Conservation (phyloP, 2,797 vertebrate genomes). For the Scolopax rusticola region DNA sequence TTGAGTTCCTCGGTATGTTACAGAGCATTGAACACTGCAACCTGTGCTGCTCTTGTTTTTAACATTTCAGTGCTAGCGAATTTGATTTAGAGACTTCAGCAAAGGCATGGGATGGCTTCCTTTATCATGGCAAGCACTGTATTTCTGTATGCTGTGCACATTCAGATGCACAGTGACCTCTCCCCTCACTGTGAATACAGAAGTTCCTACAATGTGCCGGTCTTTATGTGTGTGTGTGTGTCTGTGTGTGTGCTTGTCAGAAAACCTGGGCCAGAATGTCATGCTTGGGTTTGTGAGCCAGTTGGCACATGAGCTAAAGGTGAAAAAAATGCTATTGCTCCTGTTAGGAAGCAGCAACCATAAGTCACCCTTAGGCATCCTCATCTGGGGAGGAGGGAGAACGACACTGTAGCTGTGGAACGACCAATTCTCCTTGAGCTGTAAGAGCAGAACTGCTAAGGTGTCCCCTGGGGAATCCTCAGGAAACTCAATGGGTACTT, state of each 20-base stretch:
- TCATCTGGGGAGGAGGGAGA: constrained; percentile 22
- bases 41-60: background rate
- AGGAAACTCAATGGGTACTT: constrained; percentile 33
- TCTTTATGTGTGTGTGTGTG: background rate
- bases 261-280: background rate
- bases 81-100: background rate
- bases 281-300: background rate
- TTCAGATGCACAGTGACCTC: background rate
- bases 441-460: constrained; percentile 43
- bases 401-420: background rate
- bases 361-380: constrained; percentile 58
- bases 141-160: background rate
- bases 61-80: background rate
- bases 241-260: background rate
- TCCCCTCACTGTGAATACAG: background rate
- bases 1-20: background rate
- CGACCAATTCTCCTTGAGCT: constrained; percentile 50
- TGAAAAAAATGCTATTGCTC: constrained; percentile 18
- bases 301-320: background rate
- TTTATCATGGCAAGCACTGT: background rate
- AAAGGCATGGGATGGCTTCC: background rate
- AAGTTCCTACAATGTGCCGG: background rate
- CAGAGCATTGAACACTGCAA: background rate
- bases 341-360: background rate
- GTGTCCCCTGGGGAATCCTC: constrained; percentile 37